These are phyloP conservation scores for Drosophila subpulchrella DNA, from an alignment of 1,140 invertebrate genomes.

Conservation along the genomic window DNA sequence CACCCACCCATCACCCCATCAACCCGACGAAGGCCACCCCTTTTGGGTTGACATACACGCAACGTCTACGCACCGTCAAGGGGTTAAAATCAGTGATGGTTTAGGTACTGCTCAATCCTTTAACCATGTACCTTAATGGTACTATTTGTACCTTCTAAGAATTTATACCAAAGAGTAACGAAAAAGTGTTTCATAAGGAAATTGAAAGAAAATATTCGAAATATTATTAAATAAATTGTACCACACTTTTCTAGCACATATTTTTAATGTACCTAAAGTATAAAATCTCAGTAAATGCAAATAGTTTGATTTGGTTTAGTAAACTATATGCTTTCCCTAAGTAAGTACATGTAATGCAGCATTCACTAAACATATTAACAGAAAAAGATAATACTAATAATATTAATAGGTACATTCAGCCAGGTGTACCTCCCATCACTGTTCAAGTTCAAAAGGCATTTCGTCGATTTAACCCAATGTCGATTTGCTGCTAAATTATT, in stretches of 20 bases:
- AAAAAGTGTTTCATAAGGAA: too few relatives aligned
- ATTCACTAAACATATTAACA: too few relatives aligned
- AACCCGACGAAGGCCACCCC: slow-evolving; percentile 9
- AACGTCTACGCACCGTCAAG: slow-evolving; percentile 30
- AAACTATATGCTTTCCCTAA: too few relatives aligned
- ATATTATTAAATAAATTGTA: too few relatives aligned
- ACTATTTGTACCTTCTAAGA: neutral
- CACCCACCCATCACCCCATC: slow-evolving; percentile 13
- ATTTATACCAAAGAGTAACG: too few relatives aligned
- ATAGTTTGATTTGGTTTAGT: too few relatives aligned
- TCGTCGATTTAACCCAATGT: slow-evolving; percentile 61
- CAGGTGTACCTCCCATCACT: neutral
- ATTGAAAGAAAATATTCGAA: too few relatives aligned
- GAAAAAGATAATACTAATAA: too few relatives aligned
- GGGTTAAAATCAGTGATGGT: slow-evolving; percentile 32
- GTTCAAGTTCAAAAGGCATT: slow-evolving; percentile 65
- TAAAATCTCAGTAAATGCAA: too few relatives aligned
- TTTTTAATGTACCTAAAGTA: too few relatives aligned
- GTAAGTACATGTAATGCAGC: too few relatives aligned
- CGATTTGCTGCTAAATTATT: slow-evolving; percentile 64
- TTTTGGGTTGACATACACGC: slow-evolving; percentile 9
- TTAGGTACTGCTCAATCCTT: neutral
- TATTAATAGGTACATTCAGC: neutral
- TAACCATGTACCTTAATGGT: neutral
- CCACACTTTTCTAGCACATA: too few relatives aligned